Conservation (phyloP, 2,797 vertebrate species). For the Ceyx erithaca region DNA sequence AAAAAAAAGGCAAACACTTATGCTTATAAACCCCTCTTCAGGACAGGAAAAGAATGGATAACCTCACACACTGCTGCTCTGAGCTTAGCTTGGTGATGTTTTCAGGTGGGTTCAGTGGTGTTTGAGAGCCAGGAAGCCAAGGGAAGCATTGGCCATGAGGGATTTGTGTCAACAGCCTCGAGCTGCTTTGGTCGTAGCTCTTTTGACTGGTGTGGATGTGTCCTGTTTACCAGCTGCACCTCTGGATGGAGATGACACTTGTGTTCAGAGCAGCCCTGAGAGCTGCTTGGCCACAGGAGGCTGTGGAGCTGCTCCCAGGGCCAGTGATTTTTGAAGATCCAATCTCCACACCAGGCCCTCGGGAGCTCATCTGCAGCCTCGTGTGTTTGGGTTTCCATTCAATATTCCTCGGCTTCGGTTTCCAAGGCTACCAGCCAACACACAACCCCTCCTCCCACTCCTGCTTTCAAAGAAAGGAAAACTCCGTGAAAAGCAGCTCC, state of each 20-base stretch:
- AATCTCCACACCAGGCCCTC: neutral
- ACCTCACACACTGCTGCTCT: accelerated
- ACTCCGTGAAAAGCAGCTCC: slow-evolving; percentile 37
- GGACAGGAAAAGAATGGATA: neutral
- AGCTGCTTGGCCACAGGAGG: neutral
- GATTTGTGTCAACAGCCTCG: accelerated
- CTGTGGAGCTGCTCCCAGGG: neutral
- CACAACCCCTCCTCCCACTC: slow-evolving; percentile 51
- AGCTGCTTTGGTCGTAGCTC: accelerated
- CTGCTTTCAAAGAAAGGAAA: slow-evolving; percentile 62
- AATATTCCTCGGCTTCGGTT: slow-evolving; percentile 30
- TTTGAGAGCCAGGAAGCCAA: accelerated
- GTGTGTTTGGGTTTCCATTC: slow-evolving; percentile 62
- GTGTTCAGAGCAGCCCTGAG: accelerated
- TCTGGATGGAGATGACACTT: accelerated
- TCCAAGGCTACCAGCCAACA: slow-evolving; percentile 53
- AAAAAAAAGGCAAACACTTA: neutral
- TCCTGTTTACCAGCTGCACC: accelerated
- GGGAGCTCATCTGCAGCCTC: neutral
- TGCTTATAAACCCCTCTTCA: neutral
- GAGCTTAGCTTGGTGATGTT: neutral
- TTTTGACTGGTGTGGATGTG: accelerated
- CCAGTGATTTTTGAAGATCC: neutral
- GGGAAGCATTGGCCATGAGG: accelerated
- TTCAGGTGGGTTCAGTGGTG: neutral